Conservation (phyloP, 2,888 invertebrate genomes). For the Lutraria lutraria region DNA sequence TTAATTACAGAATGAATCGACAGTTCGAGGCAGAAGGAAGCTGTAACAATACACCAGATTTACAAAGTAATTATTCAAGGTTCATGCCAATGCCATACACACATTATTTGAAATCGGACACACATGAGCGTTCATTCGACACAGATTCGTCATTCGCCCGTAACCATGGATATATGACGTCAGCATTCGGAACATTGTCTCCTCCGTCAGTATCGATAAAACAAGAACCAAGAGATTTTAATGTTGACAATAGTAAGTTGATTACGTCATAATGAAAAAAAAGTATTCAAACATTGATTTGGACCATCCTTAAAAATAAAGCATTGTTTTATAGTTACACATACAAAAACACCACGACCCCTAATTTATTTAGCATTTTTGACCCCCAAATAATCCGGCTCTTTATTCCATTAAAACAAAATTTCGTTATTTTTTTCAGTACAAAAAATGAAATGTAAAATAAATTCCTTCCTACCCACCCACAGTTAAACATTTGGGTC, state of each 20-base stretch:
- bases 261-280: neutral
- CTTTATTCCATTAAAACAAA: no score
- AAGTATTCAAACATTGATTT: no score
- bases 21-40: conserved; percentile 59
- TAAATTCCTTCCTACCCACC: no score
- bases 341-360: no score
- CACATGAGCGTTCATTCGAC: conserved; percentile 75
- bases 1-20: conserved; percentile 44
- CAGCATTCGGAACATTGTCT: conserved; percentile 68
- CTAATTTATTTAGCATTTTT: no score
- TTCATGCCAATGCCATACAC: conserved; percentile 74
- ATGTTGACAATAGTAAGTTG: conserved; percentile 73
- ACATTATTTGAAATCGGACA: conserved; percentile 76
- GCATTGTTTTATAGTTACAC: no score
- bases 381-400: no score
- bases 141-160: conserved; percentile 65
- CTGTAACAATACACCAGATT: conserved; percentile 58
- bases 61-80: conserved; percentile 71
- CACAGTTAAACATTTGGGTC: no score
- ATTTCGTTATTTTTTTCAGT: no score
- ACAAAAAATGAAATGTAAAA: no score
- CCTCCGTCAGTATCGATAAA: conserved; percentile 74
- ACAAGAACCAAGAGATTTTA: conserved; percentile 79
- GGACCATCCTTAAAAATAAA: no score
- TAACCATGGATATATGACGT: conserved; percentile 73